Conservation (phyloP, 2,888 invertebrate species). For the Drosophila rellima region DNA sequence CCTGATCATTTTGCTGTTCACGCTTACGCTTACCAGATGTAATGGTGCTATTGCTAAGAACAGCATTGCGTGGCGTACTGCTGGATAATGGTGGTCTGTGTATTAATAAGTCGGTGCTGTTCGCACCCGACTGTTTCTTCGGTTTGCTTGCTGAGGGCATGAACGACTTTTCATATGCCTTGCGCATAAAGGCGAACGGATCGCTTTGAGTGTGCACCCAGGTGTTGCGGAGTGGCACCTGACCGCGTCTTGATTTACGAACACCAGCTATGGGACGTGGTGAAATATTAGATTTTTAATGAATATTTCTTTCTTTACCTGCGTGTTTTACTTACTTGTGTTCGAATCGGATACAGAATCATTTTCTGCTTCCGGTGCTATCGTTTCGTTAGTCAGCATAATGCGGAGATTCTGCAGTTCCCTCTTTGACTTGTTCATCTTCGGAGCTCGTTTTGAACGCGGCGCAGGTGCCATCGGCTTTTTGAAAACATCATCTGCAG, state of each 20-base stretch:
- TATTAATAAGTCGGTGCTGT: background rate
- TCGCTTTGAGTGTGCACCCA: slow-evolving; percentile 52
- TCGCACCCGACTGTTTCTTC: slow-evolving; percentile 9
- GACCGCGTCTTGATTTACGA: slow-evolving; percentile 77
- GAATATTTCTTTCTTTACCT: no score
- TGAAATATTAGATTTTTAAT: background rate
- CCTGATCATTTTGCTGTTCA: background rate
- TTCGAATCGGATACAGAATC: background rate
- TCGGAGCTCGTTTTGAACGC: slow-evolving; percentile 12
- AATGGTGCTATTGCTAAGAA: background rate
- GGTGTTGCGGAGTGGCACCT: slow-evolving; percentile 56
- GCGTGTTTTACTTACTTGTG: slow-evolving; percentile 41
- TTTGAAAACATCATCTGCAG: slow-evolving; percentile 50
- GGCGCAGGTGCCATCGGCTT: slow-evolving; percentile 60
- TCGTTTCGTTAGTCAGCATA: slow-evolving; percentile 4
- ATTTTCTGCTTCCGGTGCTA: background rate
- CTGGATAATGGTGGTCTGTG: slow-evolving; percentile 27
- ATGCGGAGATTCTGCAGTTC: slow-evolving; percentile 26
- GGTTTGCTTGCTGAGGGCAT: background rate
- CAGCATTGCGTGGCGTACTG: slow-evolving; percentile 37
- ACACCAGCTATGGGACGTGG: slow-evolving; percentile 32
- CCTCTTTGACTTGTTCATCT: background rate
- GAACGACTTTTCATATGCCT: background rate
- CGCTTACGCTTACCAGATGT: background rate
- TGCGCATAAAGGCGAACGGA: slow-evolving; percentile 46